phyloP scores from a whole-genome alignment of 2,888 invertebrate species.

The Hemistola chrysoprasaria region DNA sequence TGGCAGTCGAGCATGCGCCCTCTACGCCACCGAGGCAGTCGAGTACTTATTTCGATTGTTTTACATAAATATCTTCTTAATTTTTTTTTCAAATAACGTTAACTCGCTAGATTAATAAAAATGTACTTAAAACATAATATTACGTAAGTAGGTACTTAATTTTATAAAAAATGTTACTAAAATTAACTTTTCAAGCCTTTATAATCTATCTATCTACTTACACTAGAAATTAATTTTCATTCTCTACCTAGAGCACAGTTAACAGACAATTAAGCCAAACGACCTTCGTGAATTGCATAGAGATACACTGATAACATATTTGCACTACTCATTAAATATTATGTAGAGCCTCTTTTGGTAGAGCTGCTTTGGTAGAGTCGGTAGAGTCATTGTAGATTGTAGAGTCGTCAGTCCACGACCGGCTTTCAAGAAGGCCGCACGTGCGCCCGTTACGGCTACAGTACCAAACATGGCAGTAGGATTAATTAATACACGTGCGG shows the following conservation, averaged over 20 bases:
- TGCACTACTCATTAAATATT: conserved; percentile 25
- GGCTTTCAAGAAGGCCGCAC: conserved; percentile 20
- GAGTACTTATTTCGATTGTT: no score
- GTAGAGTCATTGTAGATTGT: no score
- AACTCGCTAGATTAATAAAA: no score
- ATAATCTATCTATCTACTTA: conserved; percentile 12
- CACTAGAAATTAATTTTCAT: conserved; percentile 20
- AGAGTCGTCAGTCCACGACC: conserved; percentile 18
- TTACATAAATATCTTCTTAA: no score
- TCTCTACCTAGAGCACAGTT: conserved; percentile 32
- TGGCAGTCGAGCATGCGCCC: no score
- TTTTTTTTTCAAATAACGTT: no score
- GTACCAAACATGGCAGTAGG: conserved; percentile 35
- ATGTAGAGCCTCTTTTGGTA: conserved; percentile 1
- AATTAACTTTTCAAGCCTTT: conserved; percentile 10
- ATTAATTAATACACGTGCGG: conserved; percentile 31
- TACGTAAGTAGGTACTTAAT: no score
- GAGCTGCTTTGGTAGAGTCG: conserved; percentile 9
- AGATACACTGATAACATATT: conserved; percentile 53
- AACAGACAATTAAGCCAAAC: conserved; percentile 42
- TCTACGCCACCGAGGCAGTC: no score
- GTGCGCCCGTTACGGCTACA: conserved; percentile 13
- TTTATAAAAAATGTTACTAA: no score
- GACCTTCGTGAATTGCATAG: conserved; percentile 42
- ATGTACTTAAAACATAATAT: no score